Base-by-base conservation (phyloP, 2,888 invertebrate species). In the Polylopha cassiicola region DNA sequence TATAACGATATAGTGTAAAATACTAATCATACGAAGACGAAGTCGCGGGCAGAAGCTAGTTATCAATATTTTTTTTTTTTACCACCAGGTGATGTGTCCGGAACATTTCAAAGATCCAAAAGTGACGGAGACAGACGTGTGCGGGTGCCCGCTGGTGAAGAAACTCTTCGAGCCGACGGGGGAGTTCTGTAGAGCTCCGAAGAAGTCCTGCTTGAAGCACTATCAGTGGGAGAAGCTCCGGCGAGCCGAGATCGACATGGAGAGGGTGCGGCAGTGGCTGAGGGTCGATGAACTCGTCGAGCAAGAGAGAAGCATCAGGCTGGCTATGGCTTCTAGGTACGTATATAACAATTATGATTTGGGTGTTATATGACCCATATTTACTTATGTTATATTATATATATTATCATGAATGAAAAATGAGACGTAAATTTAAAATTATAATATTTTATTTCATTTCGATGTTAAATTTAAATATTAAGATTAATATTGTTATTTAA, bases 41-140 rank as follows among this genome's bases (percentile, higher is more conserved):
- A n/a, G n/a, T n/a, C n/a, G n/a, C n/a, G n/a, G n/a, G n/a, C n/a
- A n/a, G n/a, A n/a, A n/a, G n/a, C n/a, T n/a, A n/a, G n/a, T n/a
- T n/a, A n/a, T 14, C 9, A 22, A 8, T 20, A n/a, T 4, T 37
- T 37, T 34, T 23, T 26, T 44, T 21, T 20, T 3, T 23, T 18
- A 29, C 5, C 6, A 27, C 3, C 54, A 86, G 86, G 86, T 99
- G 0, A 88, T 99, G 51, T 99, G 99, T 65, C 98, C 99, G 0
- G 99, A 99, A 64, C 99, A 99, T 73, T 95, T 94, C 59, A 98
- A 98, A 72, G 96, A 97, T 58, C 92, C 95, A 0, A 95, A 96
- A 80, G 91, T 95, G n/a, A 88, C 87, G 24, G 95, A 95, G 52
- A 87, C 89, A 1, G 95, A 95, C 69, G 95, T 98, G 0, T 99